phyloP scores from a whole-genome alignment of 2,888 invertebrate species.

The Pyrgus malvae region DNA sequence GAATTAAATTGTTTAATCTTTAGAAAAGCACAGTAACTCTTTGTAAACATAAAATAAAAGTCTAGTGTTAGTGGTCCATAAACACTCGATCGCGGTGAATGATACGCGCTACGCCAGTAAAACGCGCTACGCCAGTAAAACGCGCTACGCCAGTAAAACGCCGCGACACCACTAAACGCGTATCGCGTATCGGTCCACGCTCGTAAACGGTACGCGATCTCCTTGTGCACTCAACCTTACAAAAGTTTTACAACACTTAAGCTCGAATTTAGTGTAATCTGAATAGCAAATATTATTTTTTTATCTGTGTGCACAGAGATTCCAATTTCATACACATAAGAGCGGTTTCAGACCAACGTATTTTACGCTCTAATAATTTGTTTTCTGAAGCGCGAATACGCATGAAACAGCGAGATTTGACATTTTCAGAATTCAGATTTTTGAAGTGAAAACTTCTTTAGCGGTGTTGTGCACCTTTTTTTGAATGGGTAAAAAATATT shows the following conservation, averaged over 20 bases:
- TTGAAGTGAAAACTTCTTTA: too few relatives aligned
- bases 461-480: too few relatives aligned
- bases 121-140: neutral
- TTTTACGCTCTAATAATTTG: too few relatives aligned
- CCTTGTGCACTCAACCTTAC: neutral
- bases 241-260: neutral
- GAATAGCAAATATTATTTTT: too few relatives aligned
- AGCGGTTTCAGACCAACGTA: too few relatives aligned
- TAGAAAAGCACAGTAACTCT: conserved; percentile 16
- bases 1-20: too few relatives aligned
- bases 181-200: neutral
- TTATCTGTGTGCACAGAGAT: too few relatives aligned
- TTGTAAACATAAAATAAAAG: conserved; percentile 22
- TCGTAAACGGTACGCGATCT: conserved; percentile 10
- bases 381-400: too few relatives aligned
- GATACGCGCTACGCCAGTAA: conserved; percentile 12
- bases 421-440: too few relatives aligned
- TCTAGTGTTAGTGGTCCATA: conserved; percentile 18
- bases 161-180: neutral
- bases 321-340: too few relatives aligned
- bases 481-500: too few relatives aligned
- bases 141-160: conserved; percentile 1
- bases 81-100: conserved; percentile 21
- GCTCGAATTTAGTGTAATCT: neutral
- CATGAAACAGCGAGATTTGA: too few relatives aligned